Evolutionary conservation across 2,888 invertebrate genomes (phyloP), one percentile per base, ranked within the genome.

Genomic region (Calliphora vomitoria): DNA sequence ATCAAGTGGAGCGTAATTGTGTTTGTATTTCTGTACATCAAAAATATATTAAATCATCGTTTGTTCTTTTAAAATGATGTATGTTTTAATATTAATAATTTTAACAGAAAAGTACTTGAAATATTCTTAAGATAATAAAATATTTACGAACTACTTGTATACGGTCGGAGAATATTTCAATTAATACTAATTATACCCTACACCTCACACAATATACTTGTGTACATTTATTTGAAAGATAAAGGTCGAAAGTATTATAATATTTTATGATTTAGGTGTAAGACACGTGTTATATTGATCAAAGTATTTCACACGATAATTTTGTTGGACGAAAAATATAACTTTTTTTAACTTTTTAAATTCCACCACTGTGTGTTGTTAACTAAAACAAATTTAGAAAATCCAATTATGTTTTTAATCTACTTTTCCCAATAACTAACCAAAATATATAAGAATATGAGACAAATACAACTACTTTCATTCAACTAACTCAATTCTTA

Each of bases 171-270:
- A 58, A 58, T 58, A 58, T 20, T 25, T 58, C 25, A 58, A 58
- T 58, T 58, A 58, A 11, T 58, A 58, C 58, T 58, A 58, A 58
- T 58, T 58, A 58, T 25, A 58, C 58, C 20, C 18, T 58, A 58
- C 25, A 58, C 6, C 4, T n/a, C 5, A n/a, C 15, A 6, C n/a
- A 50, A 5, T 15, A 50, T 15, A 15, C 15, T 47, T 47, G 5
- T 47, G 47, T 13, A 15, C 3, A 13, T 47, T 47, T 47, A 41
- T 41, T 41, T 8, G 2, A 41, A 41, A 41, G 4, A 44, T 44
- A 50, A 50, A 50, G n/a, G n/a, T 50, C 50, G 50, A 1, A n/a
- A 50, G 15, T 5, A n/a, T 50, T 13, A 50, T 4, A 50, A n/a
- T 50, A n/a, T n/a, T 50, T 4, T n/a, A 11, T 47, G 47, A n/a